A percentile compares a stretch with the other conserved stretches of the same genome.
Evolutionary conservation across 2,888 invertebrate species (phyloP).

Genomic region (Flexamia atlantica): DNA sequence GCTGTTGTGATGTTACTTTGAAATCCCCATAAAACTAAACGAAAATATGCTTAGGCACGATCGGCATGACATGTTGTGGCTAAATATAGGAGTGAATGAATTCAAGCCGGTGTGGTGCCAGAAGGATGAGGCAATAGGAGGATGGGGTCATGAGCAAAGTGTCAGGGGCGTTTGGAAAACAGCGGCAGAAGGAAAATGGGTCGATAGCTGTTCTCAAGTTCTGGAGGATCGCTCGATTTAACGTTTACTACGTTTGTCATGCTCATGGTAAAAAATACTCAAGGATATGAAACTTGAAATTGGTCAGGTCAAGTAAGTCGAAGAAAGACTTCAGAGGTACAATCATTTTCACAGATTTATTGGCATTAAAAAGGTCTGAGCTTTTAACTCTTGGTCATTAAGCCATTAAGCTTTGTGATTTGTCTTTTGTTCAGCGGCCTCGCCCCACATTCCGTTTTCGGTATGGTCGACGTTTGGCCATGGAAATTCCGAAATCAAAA

Average conservation of each 20-base stretch:
- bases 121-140: conserved; percentile 20
- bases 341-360: not conserved
- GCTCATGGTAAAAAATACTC: too few species aligned
- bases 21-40: not conserved
- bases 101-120: not conserved
- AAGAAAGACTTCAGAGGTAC: not conserved
- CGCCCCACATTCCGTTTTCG: conserved; percentile 16
- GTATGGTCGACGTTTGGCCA: conserved; percentile 1
- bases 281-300: too few species aligned
- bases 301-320: too few species aligned
- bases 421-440: conserved; percentile 10
- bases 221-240: not conserved
- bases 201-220: not conserved
- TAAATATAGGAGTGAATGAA: conserved; percentile 40
- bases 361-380: not conserved
- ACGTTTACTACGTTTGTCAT: not conserved
- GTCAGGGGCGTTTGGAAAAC: conserved; percentile 5
- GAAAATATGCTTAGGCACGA: conserved; percentile 10
- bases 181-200: not conserved
- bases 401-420: not conserved
- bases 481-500: conserved; percentile 21
- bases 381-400: not conserved
- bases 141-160: conserved; percentile 15
- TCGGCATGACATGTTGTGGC: not conserved
- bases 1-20: too few species aligned